Evolutionary conservation across 2,888 invertebrate genomes (phyloP), one percentile per base, ranked within the genome.

Genomic region (Spodoptera exigua): DNA sequence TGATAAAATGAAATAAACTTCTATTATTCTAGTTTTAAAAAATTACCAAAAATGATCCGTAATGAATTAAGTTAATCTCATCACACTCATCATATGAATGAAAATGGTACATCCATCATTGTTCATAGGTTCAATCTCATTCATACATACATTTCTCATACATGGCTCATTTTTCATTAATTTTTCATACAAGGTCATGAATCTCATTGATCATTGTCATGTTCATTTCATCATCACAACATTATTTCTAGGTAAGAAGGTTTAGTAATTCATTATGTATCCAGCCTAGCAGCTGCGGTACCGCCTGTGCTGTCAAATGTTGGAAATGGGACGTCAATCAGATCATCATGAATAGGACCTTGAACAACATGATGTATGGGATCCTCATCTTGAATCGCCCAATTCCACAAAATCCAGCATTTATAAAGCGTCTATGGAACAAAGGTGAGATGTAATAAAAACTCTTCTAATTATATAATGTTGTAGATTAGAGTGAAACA

Each of bases 351-450:
- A 49, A 45, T 4, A 62, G 73, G 41, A 40, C 49, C 27, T 69
- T 64, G 32, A 35, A 56, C 3, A 46, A 59, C 3, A 62, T 76
- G 4, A 95, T 95, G 18, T 96, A 96, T 89, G 96, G 95, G 3
- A 88, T 97, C 46, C 61, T 97, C 21, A 91, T 97, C 55, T 88
- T 97, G 37, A 97, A 97, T 80, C 93, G 96, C 21, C 95, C 95
- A 39, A 94, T 97, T 21, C 76, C 84, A 40, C 93, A 95, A 69
- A 94, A 91, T 11, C 77, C 87, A 12, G 84, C 89, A 40, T 91
- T 95, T 74, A 82, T 96, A 0, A 83, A 92, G 61, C 88, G 88
- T 34, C 87, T 97, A 59, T 97, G 97, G 97, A 95, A 96, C 78
- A 95, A 95, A 89, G 97, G 97, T 97, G 87, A 84, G 81, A 79